phyloP scores from a whole-genome alignment of 2,113 vertebrate species.

The Petaurus breviceps region DNA sequence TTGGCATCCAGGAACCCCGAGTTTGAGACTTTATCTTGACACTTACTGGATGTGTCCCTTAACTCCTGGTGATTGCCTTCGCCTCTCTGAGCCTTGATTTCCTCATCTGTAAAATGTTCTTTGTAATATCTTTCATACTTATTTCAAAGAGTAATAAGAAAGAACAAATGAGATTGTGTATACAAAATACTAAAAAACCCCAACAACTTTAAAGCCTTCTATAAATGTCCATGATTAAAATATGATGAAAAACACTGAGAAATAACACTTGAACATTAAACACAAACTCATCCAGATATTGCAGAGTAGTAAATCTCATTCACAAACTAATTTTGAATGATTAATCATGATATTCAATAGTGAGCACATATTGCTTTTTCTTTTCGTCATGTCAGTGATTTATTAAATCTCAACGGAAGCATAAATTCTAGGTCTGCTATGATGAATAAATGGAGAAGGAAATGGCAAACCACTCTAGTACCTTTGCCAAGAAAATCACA shows the following conservation, averaged over 20 bases:
- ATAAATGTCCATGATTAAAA: not conserved
- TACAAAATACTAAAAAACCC: not conserved
- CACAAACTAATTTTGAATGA: conserved; percentile 10
- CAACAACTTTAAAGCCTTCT: not conserved
- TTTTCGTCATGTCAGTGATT: not conserved
- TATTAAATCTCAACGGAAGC: conserved; percentile 27
- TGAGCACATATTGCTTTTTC: not conserved
- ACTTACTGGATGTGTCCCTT: not conserved
- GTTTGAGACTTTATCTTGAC: not conserved
- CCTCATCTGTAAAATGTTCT: not conserved
- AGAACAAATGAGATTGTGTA: not conserved
- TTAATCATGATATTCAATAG: conserved; percentile 17
- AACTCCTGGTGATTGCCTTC: not conserved
- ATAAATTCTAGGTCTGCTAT: conserved; percentile 27
- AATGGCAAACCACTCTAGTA: not conserved
- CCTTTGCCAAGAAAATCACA: not conserved
- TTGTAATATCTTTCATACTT: not conserved
- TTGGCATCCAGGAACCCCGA: not conserved
- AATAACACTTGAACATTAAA: not conserved
- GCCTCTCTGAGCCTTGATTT: not conserved
- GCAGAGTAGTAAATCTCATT: conserved; percentile 19
- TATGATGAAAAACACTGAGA: not conserved
- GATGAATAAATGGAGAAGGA: not conserved
- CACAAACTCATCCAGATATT: not conserved
- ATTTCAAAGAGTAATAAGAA: not conserved